Evolutionary conservation across 2,113 vertebrate species (phyloP), one percentile per base, ranked within the genome.

Genomic region (Glaucomys volans): DNA sequence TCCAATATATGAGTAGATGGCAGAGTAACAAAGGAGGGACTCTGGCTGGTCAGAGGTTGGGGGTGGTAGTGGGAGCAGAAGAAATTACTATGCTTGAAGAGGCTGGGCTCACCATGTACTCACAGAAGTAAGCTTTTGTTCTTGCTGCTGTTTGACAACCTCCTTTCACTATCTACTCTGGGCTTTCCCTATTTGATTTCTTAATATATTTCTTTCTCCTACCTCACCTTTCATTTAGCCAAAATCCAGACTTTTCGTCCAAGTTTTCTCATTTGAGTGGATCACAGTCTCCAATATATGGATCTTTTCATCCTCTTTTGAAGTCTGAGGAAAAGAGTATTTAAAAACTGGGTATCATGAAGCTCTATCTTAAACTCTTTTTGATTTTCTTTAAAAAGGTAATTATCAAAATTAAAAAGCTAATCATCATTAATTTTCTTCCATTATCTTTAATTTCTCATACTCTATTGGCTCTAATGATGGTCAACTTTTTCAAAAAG

Each of bases 301-400:
- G 11, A 44, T 16, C 1, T 40, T 76, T 85, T 81, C 13, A 66
- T 74, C n/a, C 1, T 92, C 76, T 7, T 26, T 28, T 82, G 4
- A 76, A 42, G 4, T 94, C n/a, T 94, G 50, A 82, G 37, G 42
- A 47, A 80, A 91, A 83, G 24, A 67, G 5, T 11, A 59, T 37
- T 82, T 44, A 26, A 64, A 67, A 54, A 77, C 14, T 35, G 32
- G 62, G 1, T 13, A 54, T 52, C 14, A 40, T 89, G 64, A 83
- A 40, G 5, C 5, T 79, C 26, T 54, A 37, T 16, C 32, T 79
- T 13, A 85, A 32, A 40, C 9, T 26, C 1, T 28, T 94, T 93
- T n/a, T 96, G 12, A 22, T 86, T 59, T 95, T 89, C 42, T 74
- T 95, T 52, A 95, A 54, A 37, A 87, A 44, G 0, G 1, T 64